Evolutionary conservation across 2,888 invertebrate genomes (phyloP).

Genomic region (Monochamus alternatus): DNA sequence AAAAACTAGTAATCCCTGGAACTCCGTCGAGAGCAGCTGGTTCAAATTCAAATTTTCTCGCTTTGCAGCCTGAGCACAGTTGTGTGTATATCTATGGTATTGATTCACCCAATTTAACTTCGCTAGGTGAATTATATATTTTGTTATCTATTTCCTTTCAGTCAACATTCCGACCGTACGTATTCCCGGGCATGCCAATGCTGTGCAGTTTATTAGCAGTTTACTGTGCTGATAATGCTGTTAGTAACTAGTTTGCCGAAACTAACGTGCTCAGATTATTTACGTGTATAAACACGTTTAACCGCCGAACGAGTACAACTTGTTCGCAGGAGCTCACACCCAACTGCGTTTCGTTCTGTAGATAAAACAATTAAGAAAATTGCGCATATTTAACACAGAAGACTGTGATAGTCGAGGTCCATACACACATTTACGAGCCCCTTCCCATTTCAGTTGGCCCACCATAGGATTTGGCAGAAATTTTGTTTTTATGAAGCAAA

Average conservation of each 20-base stretch:
- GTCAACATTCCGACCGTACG: constrained; percentile 18
- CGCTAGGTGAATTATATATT: not conserved
- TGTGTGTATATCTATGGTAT: not conserved
- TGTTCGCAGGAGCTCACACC: constrained; percentile 8
- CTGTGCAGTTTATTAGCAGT: constrained; percentile 20
- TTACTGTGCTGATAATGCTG: constrained; percentile 16
- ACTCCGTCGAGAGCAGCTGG: not conserved
- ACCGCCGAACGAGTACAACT: not conserved
- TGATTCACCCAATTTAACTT: constrained; percentile 22
- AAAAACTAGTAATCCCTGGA: not conserved
- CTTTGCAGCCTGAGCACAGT: not conserved
- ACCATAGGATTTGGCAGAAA: no score
- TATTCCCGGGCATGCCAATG: constrained; percentile 7
- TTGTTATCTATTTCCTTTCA: constrained; percentile 24
- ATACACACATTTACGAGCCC: no score
- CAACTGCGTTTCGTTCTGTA: not conserved
- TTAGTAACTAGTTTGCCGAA: constrained; percentile 20
- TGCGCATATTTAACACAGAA: no score
- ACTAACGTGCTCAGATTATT: constrained; percentile 5
- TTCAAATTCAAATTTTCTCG: constrained; percentile 1
- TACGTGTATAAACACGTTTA: not conserved
- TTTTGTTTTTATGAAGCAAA: no score
- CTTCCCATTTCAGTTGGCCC: no score
- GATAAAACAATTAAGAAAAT: not conserved
- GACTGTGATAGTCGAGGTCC: no score